Evolutionary conservation across 1,140 invertebrate species (phyloP).

Genomic region (Drosophila simulans): DNA sequence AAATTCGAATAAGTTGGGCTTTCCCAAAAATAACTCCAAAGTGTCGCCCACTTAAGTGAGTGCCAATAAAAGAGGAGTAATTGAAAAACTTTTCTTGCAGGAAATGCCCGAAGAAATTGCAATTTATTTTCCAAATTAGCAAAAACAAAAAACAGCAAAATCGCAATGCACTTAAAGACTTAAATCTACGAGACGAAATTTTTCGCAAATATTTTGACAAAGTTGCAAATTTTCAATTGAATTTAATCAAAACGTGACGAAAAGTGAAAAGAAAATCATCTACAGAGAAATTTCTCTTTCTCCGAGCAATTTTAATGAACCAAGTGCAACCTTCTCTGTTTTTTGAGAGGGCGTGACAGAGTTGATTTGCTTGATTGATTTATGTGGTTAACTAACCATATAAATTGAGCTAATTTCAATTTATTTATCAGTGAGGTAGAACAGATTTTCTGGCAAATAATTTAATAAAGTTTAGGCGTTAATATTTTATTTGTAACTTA

Average conservation of each 20-base stretch:
- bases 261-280: constrained; percentile 27
- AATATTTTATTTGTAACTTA: no score
- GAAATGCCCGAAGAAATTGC: constrained; percentile 25
- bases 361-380: constrained; percentile 15
- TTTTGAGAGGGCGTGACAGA: constrained; percentile 10
- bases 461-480: no score
- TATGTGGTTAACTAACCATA: constrained; percentile 22
- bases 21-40: background rate
- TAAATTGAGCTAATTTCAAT: constrained; percentile 17
- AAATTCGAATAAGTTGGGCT: constrained; percentile 14
- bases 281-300: constrained; percentile 2
- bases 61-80: constrained; percentile 46
- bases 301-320: constrained; percentile 34
- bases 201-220: constrained; percentile 29
- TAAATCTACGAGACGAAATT: no score
- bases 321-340: background rate
- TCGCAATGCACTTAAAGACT: background rate
- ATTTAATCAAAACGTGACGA: constrained; percentile 47
- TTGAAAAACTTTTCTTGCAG: constrained; percentile 49
- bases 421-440: background rate
- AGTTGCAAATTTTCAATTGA: constrained; percentile 44
- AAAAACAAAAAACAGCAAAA: background rate
- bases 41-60: constrained; percentile 11
- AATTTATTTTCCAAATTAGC: constrained; percentile 17
- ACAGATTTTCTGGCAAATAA: background rate